A percentile compares a stretch with the other conserved stretches of the same genome.
Conservation (phyloP, 2,888 invertebrate species). For the Crossocerus cetratus region DNA sequence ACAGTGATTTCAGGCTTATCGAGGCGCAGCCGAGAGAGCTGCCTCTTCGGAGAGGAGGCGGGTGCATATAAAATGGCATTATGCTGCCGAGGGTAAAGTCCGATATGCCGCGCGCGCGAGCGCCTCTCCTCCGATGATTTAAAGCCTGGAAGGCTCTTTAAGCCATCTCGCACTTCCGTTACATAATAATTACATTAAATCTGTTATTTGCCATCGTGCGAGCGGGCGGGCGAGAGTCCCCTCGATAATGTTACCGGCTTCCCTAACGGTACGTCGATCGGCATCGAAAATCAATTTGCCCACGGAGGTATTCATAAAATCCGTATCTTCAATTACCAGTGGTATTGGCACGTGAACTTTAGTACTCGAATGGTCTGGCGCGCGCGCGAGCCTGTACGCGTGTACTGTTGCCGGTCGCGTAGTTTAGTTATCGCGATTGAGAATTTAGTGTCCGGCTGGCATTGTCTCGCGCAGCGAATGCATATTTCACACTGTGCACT, state of each 20-base stretch:
- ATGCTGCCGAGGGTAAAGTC: too few species aligned
- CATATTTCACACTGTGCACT: slow-evolving; percentile 70
- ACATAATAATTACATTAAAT: slow-evolving; percentile 5
- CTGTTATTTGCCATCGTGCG: not conserved
- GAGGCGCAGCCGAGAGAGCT: too few species aligned
- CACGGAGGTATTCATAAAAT: slow-evolving; percentile 12
- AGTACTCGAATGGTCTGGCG: slow-evolving; percentile 46
- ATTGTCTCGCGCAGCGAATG: slow-evolving; percentile 71
- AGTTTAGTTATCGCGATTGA: slow-evolving; percentile 63
- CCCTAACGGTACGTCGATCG: not conserved
- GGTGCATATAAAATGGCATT: too few species aligned
- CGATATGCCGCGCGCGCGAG: not conserved
- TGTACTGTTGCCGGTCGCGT: slow-evolving; percentile 31
- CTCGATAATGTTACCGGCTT: not conserved
- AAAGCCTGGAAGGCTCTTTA: slow-evolving; percentile 1
- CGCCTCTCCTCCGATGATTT: not conserved
- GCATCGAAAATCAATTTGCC: slow-evolving; percentile 7
- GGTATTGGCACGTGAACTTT: slow-evolving; percentile 53
- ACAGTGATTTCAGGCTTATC: too few species aligned
- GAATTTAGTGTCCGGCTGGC: slow-evolving; percentile 64
- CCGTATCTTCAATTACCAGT: slow-evolving; percentile 48
- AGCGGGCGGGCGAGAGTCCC: not conserved
- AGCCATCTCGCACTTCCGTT: slow-evolving; percentile 16
- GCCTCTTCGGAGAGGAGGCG: too few species aligned
- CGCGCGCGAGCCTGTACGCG: slow-evolving; percentile 45